Conservation (phyloP, 2,797 vertebrate genomes). For the Halcyon smyrnensis region DNA sequence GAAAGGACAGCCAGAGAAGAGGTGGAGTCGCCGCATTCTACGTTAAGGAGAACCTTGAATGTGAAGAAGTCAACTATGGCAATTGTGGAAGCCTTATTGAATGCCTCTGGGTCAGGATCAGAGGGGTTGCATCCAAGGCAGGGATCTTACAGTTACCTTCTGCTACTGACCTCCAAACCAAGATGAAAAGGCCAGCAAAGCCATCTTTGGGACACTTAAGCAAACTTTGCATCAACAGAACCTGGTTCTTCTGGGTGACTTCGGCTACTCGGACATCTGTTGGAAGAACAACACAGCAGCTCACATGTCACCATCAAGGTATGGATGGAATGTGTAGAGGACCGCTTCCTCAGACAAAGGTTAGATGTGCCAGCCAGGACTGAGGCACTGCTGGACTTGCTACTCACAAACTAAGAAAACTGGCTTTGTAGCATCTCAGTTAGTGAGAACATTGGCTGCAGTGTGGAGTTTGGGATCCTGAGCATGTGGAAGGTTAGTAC, state of each 20-base stretch:
- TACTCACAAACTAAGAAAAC: background rate
- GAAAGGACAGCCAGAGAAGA: background rate
- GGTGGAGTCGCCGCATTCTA: background rate
- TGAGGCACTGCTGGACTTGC: background rate
- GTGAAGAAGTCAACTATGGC: background rate
- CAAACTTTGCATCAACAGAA: too few species aligned
- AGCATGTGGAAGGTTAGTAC: background rate
- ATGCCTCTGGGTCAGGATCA: background rate
- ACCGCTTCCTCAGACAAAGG: background rate
- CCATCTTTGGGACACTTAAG: background rate
- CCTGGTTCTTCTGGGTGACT: background rate
- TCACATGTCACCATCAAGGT: background rate
- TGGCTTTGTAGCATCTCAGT: background rate
- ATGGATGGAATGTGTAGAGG: background rate
- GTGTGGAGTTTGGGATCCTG: background rate
- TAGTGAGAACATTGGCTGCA: background rate
- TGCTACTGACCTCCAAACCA: background rate
- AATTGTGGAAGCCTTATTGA: background rate
- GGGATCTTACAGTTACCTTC: background rate
- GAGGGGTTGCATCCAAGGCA: background rate
- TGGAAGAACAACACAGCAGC: background rate
- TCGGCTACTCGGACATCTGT: background rate
- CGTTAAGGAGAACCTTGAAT: background rate
- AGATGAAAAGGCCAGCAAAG: background rate
- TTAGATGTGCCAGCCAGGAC: background rate